Evolutionary conservation across 2,113 vertebrate genomes (phyloP), one percentile per base, ranked within the genome.

Genomic region (Xyliphius kryptos): DNA sequence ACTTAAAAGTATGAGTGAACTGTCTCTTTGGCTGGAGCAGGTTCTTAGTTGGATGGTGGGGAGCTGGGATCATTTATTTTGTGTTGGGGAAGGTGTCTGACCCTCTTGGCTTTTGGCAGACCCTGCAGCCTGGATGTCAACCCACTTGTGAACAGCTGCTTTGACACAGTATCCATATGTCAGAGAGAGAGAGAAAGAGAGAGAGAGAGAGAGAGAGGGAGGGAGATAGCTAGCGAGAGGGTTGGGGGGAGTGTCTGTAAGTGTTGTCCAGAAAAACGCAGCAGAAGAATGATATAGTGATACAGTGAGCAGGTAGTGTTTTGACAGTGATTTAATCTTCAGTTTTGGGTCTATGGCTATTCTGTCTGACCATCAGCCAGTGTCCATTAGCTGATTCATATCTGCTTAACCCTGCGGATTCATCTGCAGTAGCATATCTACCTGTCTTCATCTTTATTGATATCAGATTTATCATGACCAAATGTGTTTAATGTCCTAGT

Each of bases 121-220:
- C 75, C 75, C 60, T 44, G 6, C 63, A 58, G 70, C 72, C 71
- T 16, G 40, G 55, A 67, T 75, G 72, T 74, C 63, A 76, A 70
- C 66, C 71, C 66, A 63, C 63, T 69, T 67, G 68, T 57, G 56
- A 53, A 62, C 78, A 78, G 76, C 78, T 80, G 76, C 40, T 9
- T 55, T 69, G 74, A 76, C 78, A 80, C 69, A 71, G 57, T 68
- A 71, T 77, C 78, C 78, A 78, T 74, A 78, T 80, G 76, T 77
- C 71, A 52, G 43, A 40, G 51, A 65, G 62, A 67, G 47, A 40
- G 47, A 52, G 49, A 43, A 44, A 53, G 49, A 43, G 40, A 21
- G 52, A 49, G 46, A 53, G 10, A 19, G 44, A 12, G 8, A 15
- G 20, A 13, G 32, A 17, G 32, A 37, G 13, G 10, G 26, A 40